Percentiles rank a stretch among this genome's conserved stretches.
Evolutionary conservation across 2,113 vertebrate genomes (phyloP).

Genomic region (Uria aalge): DNA sequence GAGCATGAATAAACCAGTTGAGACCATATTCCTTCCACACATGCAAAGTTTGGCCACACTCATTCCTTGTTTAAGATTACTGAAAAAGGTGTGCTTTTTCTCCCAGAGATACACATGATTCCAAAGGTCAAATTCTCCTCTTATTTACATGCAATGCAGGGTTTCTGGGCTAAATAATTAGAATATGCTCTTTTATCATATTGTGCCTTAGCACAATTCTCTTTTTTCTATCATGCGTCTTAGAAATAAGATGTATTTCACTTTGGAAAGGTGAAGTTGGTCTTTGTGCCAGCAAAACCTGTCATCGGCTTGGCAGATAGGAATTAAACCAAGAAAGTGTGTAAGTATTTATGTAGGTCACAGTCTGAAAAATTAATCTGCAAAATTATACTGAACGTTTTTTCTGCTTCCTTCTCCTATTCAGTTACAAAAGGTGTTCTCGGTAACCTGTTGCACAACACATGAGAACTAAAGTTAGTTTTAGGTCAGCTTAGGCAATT

Average conservation of each 20-base stretch:
- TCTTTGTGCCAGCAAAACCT: background rate
- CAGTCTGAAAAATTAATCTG: background rate
- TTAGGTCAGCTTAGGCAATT: background rate
- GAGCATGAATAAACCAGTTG: background rate
- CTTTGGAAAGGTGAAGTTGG: background rate
- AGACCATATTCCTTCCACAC: background rate
- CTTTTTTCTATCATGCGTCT: background rate
- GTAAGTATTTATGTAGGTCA: background rate
- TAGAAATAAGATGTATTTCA: background rate
- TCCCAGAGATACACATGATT: background rate
- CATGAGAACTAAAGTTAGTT: background rate
- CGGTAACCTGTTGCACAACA: background rate
- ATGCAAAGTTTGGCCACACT: background rate
- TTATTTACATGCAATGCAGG: background rate
- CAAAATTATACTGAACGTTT: background rate
- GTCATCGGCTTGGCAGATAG: background rate
- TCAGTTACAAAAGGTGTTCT: background rate
- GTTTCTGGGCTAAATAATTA: background rate
- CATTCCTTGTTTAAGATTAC: background rate
- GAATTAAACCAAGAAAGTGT: background rate
- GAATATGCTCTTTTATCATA: background rate
- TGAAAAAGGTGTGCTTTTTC: background rate
- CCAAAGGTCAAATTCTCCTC: background rate
- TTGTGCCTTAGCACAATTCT: background rate
- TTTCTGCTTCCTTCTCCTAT: background rate